Conservation (phyloP, 2,113 vertebrate genomes). For the Megaptera novaeangliae region DNA sequence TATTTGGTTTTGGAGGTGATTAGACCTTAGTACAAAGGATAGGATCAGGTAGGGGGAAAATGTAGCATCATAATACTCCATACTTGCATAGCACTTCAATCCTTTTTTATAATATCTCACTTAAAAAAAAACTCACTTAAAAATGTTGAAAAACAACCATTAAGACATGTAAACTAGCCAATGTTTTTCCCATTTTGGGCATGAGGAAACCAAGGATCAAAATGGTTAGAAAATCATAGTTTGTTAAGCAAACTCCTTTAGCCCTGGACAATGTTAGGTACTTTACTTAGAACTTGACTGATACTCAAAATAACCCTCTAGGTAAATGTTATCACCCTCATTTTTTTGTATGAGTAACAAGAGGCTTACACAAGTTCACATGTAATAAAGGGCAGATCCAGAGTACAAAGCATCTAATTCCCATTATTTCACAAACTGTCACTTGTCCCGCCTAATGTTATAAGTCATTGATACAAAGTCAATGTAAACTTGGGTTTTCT, state of each 20-base stretch:
- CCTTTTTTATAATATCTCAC: not conserved
- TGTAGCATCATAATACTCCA: not conserved
- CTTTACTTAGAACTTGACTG: not conserved
- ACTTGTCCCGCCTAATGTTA: not conserved
- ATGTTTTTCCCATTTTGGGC: not conserved
- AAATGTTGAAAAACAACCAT: not conserved
- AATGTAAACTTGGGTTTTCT: not conserved
- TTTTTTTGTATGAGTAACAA: not conserved
- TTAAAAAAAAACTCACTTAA: not conserved
- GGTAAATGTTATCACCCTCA: not conserved
- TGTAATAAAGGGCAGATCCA: not conserved
- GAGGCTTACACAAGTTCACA: not conserved
- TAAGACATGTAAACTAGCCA: not conserved
- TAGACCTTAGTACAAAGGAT: not conserved
- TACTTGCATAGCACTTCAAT: not conserved
- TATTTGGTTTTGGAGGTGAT: not conserved
- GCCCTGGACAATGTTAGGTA: not conserved
- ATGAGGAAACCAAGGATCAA: not conserved
- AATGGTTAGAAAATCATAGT: not conserved
- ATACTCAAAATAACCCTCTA: not conserved
- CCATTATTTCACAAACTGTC: not conserved
- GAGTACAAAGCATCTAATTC: not conserved
- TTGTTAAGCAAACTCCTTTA: not conserved
- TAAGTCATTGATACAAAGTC: not conserved
- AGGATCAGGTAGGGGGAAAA: fast-evolving